Evolutionary conservation across 2,797 vertebrate genomes (phyloP).

Genomic region (Hypotaenidia philippensis): DNA sequence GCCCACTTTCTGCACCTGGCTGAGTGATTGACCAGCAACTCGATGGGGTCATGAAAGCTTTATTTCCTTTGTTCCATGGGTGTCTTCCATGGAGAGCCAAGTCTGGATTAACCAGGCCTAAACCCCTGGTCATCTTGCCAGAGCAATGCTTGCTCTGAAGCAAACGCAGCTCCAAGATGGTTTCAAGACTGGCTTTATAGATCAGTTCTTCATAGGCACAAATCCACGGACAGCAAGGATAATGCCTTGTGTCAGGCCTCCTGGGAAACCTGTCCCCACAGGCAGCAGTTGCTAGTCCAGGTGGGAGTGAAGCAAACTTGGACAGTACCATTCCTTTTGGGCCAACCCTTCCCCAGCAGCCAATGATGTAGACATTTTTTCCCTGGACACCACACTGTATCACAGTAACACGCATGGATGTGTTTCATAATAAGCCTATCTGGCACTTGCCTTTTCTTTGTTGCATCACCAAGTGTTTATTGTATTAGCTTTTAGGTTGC

Average conservation of each 20-base stretch:
- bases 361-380: neutral
- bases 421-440: neutral
- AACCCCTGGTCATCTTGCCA: constrained; percentile 75
- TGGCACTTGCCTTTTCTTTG: neutral
- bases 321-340: neutral
- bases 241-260: constrained; percentile 2
- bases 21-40: constrained; percentile 59
- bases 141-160: constrained; percentile 50
- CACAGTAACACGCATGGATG: neutral
- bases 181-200: constrained; percentile 49
- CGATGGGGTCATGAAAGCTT: constrained; percentile 46
- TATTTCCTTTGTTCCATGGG: constrained; percentile 72
- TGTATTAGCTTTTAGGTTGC: neutral
- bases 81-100: constrained; percentile 71
- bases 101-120: constrained; percentile 66
- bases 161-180: constrained; percentile 18
- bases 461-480: neutral
- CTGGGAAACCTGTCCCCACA: neutral
- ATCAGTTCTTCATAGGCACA: constrained; percentile 38
- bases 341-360: neutral
- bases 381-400: neutral
- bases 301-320: neutral
- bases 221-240: constrained; percentile 18
- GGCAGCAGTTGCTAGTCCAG: neutral
- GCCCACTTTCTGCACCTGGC: constrained; percentile 69